Evolutionary conservation across 2,888 invertebrate species (phyloP).

Genomic region (Polydrusus tereticollis): DNA sequence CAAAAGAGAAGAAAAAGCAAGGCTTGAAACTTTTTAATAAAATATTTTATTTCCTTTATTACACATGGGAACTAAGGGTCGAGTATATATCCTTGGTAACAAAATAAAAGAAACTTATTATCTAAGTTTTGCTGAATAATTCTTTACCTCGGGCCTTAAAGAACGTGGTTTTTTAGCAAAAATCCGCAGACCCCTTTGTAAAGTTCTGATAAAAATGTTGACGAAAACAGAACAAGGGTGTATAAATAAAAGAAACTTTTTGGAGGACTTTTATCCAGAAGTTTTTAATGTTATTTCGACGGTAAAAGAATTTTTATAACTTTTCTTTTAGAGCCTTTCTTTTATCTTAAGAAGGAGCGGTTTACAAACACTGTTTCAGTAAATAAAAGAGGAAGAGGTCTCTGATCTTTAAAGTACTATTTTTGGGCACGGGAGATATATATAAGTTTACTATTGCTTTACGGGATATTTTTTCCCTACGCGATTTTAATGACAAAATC

Average conservation of each 20-base stretch:
- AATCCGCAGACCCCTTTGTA: constrained; percentile 18
- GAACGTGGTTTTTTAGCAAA: constrained; percentile 18
- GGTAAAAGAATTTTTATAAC: constrained; percentile 33
- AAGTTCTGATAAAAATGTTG: constrained; percentile 37
- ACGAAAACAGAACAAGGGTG: constrained; percentile 37
- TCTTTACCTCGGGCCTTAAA: constrained; percentile 22
- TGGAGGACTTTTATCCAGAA: constrained; percentile 32
- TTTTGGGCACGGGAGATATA: neutral
- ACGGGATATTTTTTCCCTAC: neutral
- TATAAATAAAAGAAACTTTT: constrained; percentile 37
- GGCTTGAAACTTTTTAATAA: constrained; percentile 28
- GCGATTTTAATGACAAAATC: neutral
- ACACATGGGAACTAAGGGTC: constrained; percentile 28
- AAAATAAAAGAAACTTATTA: constrained; percentile 37
- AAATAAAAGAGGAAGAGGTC: constrained; percentile 9
- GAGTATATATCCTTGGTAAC: constrained; percentile 20
- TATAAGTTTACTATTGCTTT: neutral
- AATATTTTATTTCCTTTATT: constrained; percentile 28
- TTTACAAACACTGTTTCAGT: constrained; percentile 27
- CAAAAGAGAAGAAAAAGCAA: constrained; percentile 5
- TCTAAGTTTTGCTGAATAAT: constrained; percentile 32
- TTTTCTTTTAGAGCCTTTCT: constrained; percentile 26
- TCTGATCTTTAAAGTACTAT: neutral
- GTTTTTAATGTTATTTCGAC: constrained; percentile 36
- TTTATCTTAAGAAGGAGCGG: constrained; percentile 23